Percentiles rank a stretch among this genome's conserved stretches.
These are phyloP conservation scores for Isoperla grammatica DNA, from an alignment of 2,888 invertebrate genomes.

Conservation along the genomic window DNA sequence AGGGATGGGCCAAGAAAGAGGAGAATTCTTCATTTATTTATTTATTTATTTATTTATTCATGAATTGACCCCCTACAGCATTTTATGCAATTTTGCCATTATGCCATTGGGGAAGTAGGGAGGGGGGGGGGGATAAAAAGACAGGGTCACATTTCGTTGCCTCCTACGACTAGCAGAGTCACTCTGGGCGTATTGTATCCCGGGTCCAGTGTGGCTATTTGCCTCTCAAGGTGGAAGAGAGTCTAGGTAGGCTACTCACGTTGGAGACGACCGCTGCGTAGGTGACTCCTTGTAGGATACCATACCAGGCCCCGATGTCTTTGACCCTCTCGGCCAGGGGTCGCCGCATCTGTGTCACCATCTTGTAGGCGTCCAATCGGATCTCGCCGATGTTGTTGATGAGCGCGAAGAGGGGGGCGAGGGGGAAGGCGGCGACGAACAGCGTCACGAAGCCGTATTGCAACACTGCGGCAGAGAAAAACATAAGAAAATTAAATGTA, in stretches of 20 bases:
- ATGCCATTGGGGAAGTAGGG: no score
- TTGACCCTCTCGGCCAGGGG: constrained; percentile 21
- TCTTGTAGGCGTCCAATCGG: constrained; percentile 31
- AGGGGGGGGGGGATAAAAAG: no score
- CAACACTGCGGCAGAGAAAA: constrained; percentile 38
- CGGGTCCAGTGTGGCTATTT: no score
- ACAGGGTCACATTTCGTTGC: no score
- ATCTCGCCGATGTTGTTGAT: constrained; percentile 56
- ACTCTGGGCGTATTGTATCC: no score
- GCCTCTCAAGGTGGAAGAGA: no score
- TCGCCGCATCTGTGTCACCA: constrained; percentile 19
- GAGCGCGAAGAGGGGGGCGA: constrained; percentile 55
- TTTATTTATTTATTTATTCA: no score
- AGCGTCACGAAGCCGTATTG: constrained; percentile 57
- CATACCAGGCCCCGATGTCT: constrained; percentile 24
- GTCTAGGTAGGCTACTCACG: constrained; percentile 29
- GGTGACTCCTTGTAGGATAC: constrained; percentile 22
- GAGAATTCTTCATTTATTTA: no score
- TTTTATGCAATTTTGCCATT: no score
- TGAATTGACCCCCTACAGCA: no score
- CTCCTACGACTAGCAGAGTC: no score
- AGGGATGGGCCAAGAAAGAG: no score
- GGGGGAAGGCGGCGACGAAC: constrained; percentile 55
- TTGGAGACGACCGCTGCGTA: constrained; percentile 25
- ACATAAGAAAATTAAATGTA: not conserved